Evolutionary conservation across 2,888 invertebrate species (phyloP), one percentile per base, ranked within the genome.

Genomic region (Xestia xanthographa): DNA sequence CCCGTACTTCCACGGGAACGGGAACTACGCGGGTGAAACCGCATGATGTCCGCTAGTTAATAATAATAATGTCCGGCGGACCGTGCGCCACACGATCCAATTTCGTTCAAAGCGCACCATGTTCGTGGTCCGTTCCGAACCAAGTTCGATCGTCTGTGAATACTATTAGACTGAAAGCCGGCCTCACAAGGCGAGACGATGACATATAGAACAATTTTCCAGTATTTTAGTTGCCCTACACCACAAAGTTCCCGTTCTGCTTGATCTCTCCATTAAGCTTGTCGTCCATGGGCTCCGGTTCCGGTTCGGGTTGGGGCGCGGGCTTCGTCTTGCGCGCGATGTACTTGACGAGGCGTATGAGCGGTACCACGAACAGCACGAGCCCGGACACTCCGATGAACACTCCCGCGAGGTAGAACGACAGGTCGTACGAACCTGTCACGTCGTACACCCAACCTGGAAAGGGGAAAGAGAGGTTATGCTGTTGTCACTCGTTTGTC

Each of bases 391-490:
- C 72, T 0, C 97, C 97, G 85, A 98, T 98, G 95, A 98, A 98
- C 41, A 98, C 95, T 0, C 98, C 98, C 2, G 98, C 98, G 72
- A 98, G 92, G 95, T 98, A 98, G 96, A 98, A 98, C 0, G 98
- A 98, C 67, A 98, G 95, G 92, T 98, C 97, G 95, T 98, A 98
- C 14, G 97, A 97, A 66, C 97, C 97, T 0, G 98, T 98, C 75
- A 98, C 96, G 93, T 98, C 98, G 94, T 97, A 98, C 62, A 98
- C 97, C 98, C 98, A 98, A 65, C 98, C 98, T 98, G 95, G 4
- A 68, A 56, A 3, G 0, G 29, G 11, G 9, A 38, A 6, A 53
- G 0, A 2, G 6, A 34, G 60, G 60, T 60, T 60, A 34, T 34
- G 60, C 1, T 34, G 20, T 9, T 20, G 34, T 11, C 11, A 63